These are phyloP conservation scores for Arizona elegans DNA, from an alignment of 2,113 vertebrate species.

Conservation along the genomic window DNA sequence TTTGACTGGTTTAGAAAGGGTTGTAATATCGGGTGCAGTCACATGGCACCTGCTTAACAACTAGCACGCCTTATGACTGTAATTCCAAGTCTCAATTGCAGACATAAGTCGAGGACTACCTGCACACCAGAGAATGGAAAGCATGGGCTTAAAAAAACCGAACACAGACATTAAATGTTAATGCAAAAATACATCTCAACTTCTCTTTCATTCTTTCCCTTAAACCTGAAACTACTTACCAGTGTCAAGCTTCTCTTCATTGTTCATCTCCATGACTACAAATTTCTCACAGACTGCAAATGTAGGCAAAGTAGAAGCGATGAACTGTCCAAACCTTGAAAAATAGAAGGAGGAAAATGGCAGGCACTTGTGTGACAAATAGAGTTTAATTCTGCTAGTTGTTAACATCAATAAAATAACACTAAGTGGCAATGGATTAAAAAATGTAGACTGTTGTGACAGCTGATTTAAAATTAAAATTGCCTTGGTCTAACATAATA, in stretches of 20 bases:
- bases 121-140: background rate
- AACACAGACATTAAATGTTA: background rate
- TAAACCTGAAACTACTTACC: constrained; percentile 69
- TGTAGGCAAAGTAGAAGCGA: constrained; percentile 94
- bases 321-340: constrained; percentile 92
- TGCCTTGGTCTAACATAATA: background rate
- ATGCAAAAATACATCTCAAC: background rate
- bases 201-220: background rate
- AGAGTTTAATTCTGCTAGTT: constrained; percentile 25
- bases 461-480: background rate
- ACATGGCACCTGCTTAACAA: background rate
- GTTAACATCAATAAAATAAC: background rate
- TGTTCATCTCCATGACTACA: constrained; percentile 95
- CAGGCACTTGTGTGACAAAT: constrained; percentile 27
- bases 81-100: background rate
- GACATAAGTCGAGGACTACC: too few relatives aligned
- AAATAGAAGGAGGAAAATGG: constrained; percentile 18
- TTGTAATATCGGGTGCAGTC: background rate
- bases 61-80: background rate
- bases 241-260: constrained; percentile 90
- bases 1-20: background rate
- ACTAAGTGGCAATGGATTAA: background rate
- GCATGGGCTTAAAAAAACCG: background rate
- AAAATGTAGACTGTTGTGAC: background rate
- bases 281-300: constrained; percentile 99